phyloP scores from a whole-genome alignment of 2,888 invertebrate species.

The Rhorus exstirpatorius region DNA sequence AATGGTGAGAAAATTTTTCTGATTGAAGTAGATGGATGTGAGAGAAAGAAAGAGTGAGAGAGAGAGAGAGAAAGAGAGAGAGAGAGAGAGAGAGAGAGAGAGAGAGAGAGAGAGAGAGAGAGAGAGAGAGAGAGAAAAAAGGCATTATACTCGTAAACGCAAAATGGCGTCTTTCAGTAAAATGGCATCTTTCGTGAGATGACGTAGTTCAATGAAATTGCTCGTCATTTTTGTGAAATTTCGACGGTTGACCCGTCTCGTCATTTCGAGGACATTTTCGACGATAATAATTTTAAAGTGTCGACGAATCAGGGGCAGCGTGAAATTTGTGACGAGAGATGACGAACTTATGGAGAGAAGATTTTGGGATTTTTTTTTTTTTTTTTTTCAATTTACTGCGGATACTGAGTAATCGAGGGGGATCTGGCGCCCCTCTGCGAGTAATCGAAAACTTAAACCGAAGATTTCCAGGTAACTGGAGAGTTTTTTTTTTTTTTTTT shows the following conservation, averaged over 20 bases:
- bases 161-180: constrained; percentile 1
- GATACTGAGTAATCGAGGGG: constrained; percentile 12
- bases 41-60: neutral
- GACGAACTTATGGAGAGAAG: neutral
- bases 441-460: constrained; percentile 11
- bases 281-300: constrained; percentile 3
- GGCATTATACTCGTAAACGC: neutral
- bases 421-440: constrained; percentile 5
- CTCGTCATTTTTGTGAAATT: no score
- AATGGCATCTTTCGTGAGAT: no score
- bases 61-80: neutral
- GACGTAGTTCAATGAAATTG: neutral
- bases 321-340: constrained; percentile 14
- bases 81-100: no score
- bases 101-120: no score
- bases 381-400: neutral
- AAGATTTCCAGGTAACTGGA: constrained; percentile 61
- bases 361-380: constrained; percentile 5
- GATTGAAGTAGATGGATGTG: constrained; percentile 84
- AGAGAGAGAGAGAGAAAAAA: no score
- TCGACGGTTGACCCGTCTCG: no score
- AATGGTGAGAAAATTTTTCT: constrained; percentile 93
- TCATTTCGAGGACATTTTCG: neutral
- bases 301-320: constrained; percentile 31
- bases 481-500: constrained; percentile 15